Evolutionary conservation across 2,888 invertebrate genomes (phyloP).

Genomic region (Drosophila antonietae): DNA sequence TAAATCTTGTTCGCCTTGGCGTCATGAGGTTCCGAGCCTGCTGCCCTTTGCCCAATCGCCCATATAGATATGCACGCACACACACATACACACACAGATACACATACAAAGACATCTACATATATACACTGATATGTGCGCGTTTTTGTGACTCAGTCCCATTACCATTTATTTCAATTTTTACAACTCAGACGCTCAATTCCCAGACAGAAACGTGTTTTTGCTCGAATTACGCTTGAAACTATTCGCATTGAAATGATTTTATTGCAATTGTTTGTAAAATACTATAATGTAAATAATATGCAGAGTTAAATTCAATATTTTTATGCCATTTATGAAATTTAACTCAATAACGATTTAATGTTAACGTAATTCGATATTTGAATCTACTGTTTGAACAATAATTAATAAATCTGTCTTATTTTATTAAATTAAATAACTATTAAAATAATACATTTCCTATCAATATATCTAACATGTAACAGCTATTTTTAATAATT

Average conservation of each 20-base stretch:
- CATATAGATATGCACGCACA: conserved; percentile 36
- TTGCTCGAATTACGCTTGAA: conserved; percentile 6
- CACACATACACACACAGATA: not conserved
- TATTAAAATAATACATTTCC: not conserved
- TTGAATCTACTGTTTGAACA: not conserved
- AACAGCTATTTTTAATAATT: too few relatives aligned
- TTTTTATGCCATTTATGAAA: not conserved
- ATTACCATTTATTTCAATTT: conserved; percentile 73
- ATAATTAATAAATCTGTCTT: not conserved
- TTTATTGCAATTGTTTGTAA: not conserved
- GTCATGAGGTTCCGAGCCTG: conserved; percentile 54
- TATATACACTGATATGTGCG: conserved; percentile 20
- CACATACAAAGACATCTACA: not conserved
- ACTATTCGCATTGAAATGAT: conserved; percentile 71
- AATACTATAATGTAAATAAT: conserved; percentile 9
- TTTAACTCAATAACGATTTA: not conserved
- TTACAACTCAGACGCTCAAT: conserved; percentile 51
- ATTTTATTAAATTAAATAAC: not conserved
- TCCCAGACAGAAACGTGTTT: conserved; percentile 30
- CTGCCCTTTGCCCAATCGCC: conserved; percentile 44
- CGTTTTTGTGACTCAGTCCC: conserved; percentile 57
- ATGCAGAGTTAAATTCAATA: not conserved
- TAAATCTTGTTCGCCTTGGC: conserved; percentile 53
- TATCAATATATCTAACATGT: not conserved
- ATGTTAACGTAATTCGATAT: not conserved